phyloP scores from a whole-genome alignment of 2,797 vertebrate genomes.

The Sitta carolinensis region DNA sequence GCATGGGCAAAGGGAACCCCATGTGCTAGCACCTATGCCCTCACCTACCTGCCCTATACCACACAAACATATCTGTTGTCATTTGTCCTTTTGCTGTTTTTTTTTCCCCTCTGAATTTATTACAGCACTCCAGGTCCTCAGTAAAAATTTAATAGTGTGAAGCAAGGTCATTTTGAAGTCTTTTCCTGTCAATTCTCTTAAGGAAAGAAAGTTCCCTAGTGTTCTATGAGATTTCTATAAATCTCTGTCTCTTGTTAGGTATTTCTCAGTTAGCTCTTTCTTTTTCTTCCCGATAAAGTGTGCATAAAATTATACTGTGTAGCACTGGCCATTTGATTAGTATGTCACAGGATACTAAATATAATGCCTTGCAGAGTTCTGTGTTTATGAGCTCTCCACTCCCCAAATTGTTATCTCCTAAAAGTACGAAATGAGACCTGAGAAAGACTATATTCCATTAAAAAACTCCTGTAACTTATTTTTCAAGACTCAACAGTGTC shows the following conservation, averaged over 20 bases:
- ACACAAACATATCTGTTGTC: rapidly evolving
- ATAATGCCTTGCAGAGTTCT: background rate
- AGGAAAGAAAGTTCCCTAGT: background rate
- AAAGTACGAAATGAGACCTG: background rate
- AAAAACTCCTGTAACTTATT: rapidly evolving
- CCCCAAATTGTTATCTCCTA: background rate
- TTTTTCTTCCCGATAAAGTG: background rate
- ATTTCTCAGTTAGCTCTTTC: background rate
- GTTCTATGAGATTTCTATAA: background rate
- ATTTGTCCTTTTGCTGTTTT: background rate
- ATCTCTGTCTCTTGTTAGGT: background rate
- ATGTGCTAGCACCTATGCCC: background rate
- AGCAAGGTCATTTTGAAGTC: background rate
- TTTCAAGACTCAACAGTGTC: background rate
- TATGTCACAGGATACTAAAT: background rate
- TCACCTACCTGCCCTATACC: background rate
- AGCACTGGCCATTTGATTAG: background rate
- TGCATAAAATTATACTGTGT: background rate
- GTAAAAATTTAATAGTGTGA: background rate
- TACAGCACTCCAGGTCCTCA: background rate
- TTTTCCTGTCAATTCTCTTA: background rate
- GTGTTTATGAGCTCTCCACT: background rate
- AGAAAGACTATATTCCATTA: background rate
- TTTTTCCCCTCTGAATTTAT: background rate
- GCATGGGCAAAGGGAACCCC: background rate